These are phyloP conservation scores for Eurystomus glaucurus DNA, from an alignment of 2,797 vertebrate genomes.

Conservation along the genomic window DNA sequence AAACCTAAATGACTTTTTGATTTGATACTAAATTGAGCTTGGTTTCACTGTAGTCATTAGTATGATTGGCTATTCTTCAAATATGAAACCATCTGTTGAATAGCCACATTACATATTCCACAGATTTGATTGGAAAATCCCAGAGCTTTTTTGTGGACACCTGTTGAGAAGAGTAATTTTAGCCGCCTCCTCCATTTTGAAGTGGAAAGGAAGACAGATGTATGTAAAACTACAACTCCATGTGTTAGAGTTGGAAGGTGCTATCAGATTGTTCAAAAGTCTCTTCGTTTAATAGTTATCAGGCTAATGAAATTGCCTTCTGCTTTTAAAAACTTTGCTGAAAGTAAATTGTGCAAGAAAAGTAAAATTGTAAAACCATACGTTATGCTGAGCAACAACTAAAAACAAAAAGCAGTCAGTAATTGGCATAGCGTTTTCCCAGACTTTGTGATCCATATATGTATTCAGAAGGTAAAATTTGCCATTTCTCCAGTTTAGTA, in stretches of 20 bases:
- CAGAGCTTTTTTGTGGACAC: conserved; percentile 47
- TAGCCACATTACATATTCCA: conserved; percentile 60
- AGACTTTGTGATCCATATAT: not conserved
- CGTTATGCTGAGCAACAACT: not conserved
- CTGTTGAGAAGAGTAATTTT: conserved; percentile 73
- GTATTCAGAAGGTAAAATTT: not conserved
- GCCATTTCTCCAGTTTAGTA: not conserved
- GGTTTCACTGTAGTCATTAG: conserved; percentile 48
- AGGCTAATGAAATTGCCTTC: not conserved
- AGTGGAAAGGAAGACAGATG: conserved; percentile 63
- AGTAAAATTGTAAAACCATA: not conserved
- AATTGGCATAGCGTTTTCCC: not conserved
- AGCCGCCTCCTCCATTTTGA: conserved; percentile 61
- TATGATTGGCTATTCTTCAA: conserved; percentile 40
- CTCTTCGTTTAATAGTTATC: not conserved
- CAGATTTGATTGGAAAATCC: conserved; percentile 70
- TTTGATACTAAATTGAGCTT: conserved; percentile 25
- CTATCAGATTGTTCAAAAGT: not conserved
- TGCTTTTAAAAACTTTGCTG: not conserved
- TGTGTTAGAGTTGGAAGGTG: not conserved
- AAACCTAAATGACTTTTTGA: not conserved
- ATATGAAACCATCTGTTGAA: conserved; percentile 61
- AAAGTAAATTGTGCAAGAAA: not conserved
- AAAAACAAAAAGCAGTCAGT: not conserved
- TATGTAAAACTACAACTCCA: conserved; percentile 32